Conservation (phyloP, 2,113 vertebrate species). For the Microtus oregoni region DNA sequence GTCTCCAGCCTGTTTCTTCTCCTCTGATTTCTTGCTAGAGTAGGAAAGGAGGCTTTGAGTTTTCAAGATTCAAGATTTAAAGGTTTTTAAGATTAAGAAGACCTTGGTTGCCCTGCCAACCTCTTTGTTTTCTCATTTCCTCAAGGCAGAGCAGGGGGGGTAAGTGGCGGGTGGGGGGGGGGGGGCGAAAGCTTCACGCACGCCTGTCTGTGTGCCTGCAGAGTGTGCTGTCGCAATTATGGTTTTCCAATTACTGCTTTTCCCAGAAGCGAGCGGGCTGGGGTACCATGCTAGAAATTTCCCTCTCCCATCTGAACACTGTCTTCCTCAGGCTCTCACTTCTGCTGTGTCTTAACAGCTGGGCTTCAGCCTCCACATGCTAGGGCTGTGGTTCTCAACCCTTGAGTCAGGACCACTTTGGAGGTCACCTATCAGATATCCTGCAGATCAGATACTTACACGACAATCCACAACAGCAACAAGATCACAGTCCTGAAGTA, state of each 20-base stretch:
- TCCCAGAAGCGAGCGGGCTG: neutral
- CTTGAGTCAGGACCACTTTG: neutral
- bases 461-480: neutral
- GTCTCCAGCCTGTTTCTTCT: neutral
- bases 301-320: neutral
- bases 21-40: neutral
- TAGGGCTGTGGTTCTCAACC: neutral
- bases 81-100: neutral
- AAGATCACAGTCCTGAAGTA: neutral
- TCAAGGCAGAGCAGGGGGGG: neutral
- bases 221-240: neutral
- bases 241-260: neutral
- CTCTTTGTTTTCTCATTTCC: conserved; percentile 8
- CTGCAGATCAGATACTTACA: neutral
- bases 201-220: neutral
- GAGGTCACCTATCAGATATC: neutral
- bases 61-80: neutral
- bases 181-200: neutral
- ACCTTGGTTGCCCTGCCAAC: conserved; percentile 38
- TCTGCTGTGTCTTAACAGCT: neutral
- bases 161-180: too few species aligned
- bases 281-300: neutral
- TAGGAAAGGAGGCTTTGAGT: neutral
- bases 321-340: neutral
- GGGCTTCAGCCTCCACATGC: neutral